Evolutionary conservation across 2,888 invertebrate species (phyloP).

Genomic region (Digitonthophagus gazella): DNA sequence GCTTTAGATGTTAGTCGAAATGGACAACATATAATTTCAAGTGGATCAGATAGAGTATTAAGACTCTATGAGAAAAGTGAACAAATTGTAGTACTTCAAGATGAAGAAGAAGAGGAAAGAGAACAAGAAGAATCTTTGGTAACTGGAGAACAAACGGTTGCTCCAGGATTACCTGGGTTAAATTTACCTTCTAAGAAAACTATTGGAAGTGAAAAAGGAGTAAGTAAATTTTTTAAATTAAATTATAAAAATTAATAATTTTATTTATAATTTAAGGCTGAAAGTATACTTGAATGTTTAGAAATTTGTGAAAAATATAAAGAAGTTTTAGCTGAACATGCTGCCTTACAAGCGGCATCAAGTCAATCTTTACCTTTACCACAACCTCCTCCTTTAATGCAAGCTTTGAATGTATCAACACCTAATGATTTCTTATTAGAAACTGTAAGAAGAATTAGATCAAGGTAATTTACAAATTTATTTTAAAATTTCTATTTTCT

Average conservation of each 20-base stretch:
- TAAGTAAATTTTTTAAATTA: constrained; percentile 54
- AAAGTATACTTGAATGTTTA: constrained; percentile 87
- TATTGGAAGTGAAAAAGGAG: constrained; percentile 80
- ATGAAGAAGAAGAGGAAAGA: constrained; percentile 83
- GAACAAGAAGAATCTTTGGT: constrained; percentile 72
- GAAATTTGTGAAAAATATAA: constrained; percentile 68
- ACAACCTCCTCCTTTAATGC: constrained; percentile 76
- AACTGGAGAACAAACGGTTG: constrained; percentile 68
- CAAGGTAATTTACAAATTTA: too few species aligned
- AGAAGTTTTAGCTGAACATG: constrained; percentile 58
- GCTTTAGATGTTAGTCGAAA: constrained; percentile 74
- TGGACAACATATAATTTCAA: constrained; percentile 74
- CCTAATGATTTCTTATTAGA: constrained; percentile 79
- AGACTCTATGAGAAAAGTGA: constrained; percentile 82
- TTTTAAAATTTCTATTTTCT: too few species aligned
- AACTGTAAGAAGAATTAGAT: constrained; percentile 73
- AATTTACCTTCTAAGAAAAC: constrained; percentile 86
- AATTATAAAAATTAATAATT: too few species aligned
- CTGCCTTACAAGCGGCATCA: constrained; percentile 44
- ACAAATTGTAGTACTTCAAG: constrained; percentile 89
- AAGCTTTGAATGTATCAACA: constrained; percentile 70
- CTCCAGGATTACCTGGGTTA: constrained; percentile 67
- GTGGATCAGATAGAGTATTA: constrained; percentile 85
- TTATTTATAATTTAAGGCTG: constrained; percentile 59
- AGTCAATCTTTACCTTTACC: constrained; percentile 52